phyloP scores from a whole-genome alignment of 2,113 vertebrate genomes.

The Coryphaenoides rupestris region DNA sequence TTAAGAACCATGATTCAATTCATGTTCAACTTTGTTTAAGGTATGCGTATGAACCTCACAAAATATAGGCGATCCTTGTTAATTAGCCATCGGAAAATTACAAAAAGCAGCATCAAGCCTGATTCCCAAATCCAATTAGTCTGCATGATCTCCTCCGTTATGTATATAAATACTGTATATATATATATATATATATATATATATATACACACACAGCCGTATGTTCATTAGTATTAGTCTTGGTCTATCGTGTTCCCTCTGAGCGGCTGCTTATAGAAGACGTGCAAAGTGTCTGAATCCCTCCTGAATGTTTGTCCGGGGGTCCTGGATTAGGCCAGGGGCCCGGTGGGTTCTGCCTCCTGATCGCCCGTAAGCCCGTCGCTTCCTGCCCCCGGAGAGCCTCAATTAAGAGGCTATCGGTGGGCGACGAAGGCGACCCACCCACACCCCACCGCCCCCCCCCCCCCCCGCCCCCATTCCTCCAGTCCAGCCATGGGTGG shows the following conservation, averaged over 20 bases:
- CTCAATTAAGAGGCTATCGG: conserved; percentile 61
- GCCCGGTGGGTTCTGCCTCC: conserved; percentile 32
- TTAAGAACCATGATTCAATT: conserved; percentile 15
- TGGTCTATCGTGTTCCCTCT: conserved; percentile 12
- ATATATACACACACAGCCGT: conserved; percentile 8
- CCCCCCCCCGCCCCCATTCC: conserved; percentile 35
- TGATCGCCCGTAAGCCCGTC: conserved; percentile 57
- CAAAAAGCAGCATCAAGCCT: background rate
- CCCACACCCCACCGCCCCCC: too few species aligned
- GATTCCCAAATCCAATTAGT: conserved; percentile 10
- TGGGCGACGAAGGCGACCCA: conserved; percentile 44
- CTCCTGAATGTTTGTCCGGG: conserved; percentile 59
- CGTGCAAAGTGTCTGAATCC: conserved; percentile 61
- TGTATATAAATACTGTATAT: too few species aligned
- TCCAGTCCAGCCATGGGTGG: conserved; percentile 47
- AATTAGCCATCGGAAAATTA: conserved; percentile 11
- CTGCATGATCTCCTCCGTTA: conserved; percentile 21
- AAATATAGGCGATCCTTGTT: background rate
- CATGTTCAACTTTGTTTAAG: too few species aligned
- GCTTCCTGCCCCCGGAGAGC: conserved; percentile 63
- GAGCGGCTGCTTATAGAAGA: conserved; percentile 67
- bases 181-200: too few species aligned
- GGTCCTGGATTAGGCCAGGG: conserved; percentile 59
- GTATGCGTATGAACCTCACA: background rate
- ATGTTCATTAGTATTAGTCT: conserved; percentile 28